Conservation (phyloP, 2,888 invertebrate species). For the Oxyscelio sp. region DNA sequence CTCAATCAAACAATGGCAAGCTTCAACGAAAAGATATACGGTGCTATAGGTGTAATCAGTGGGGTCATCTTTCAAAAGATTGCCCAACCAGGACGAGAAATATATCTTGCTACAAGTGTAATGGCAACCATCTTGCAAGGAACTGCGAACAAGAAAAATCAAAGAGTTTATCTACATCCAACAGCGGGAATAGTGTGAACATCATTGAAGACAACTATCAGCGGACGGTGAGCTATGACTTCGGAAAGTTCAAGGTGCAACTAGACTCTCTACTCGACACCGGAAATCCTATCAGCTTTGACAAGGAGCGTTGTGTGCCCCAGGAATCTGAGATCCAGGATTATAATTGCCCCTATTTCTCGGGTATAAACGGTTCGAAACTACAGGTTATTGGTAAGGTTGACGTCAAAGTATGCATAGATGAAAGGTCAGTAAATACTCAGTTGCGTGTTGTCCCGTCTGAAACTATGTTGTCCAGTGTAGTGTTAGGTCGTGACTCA, state of each 20-base stretch:
- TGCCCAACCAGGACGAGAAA: not conserved
- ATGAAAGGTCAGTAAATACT: not conserved
- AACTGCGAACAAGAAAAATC: slow-evolving; percentile 5
- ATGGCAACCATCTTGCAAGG: slow-evolving; percentile 2
- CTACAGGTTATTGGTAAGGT: slow-evolving; percentile 17
- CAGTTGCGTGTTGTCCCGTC: not conserved
- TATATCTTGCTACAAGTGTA: slow-evolving; percentile 16
- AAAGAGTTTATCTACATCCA: not conserved
- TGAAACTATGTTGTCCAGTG: slow-evolving; percentile 39
- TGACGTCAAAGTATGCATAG: not conserved
- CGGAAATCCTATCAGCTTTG: slow-evolving; percentile 19
- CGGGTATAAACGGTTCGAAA: slow-evolving; percentile 32
- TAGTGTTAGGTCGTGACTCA: slow-evolving; percentile 39
- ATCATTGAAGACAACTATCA: not conserved
- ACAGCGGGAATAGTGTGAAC: not conserved
- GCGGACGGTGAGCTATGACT: not conserved
- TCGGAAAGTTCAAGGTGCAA: not conserved
- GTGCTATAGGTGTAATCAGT: slow-evolving; percentile 6
- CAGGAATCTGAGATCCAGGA: not conserved
- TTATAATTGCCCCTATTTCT: no score
- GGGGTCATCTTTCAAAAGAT: slow-evolving; percentile 18
- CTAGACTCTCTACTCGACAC: slow-evolving; percentile 12
- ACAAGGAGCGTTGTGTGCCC: not conserved
- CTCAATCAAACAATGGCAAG: not conserved
- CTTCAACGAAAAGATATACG: not conserved